These are phyloP conservation scores for Macrochelys suwanniensis DNA, from an alignment of 2,797 vertebrate genomes.

Conservation along the genomic window DNA sequence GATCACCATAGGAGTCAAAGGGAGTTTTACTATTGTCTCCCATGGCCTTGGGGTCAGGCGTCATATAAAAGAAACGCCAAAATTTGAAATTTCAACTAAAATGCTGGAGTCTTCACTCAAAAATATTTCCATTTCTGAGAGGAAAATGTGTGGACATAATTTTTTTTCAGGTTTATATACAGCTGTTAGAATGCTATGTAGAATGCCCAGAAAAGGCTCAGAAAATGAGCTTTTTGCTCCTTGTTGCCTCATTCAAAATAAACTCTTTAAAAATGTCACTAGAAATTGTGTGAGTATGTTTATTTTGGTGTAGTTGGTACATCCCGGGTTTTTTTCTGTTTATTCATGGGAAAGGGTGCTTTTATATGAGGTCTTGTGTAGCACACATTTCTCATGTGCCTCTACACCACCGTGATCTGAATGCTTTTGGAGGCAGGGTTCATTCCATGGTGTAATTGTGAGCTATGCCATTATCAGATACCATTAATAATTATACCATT, in stretches of 20 bases:
- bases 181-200: constrained; percentile 20
- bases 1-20: background rate
- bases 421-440: background rate
- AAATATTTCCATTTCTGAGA: constrained; percentile 14
- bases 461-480: background rate
- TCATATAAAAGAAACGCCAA: constrained; percentile 11
- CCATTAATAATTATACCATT: background rate
- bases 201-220: background rate
- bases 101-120: constrained; percentile 33
- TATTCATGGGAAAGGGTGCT: background rate
- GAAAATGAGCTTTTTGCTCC: background rate
- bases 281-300: constrained; percentile 30
- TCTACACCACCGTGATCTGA: background rate
- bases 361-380: background rate
- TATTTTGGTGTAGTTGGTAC: constrained; percentile 40
- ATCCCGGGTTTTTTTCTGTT: background rate
- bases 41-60: background rate
- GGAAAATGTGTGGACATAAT: constrained; percentile 15
- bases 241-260: constrained; percentile 69
- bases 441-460: background rate
- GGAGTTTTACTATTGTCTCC: background rate
- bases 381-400: background rate
- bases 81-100: constrained; percentile 14
- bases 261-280: constrained; percentile 60
- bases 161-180: constrained; percentile 28